phyloP scores from a whole-genome alignment of 1,140 invertebrate species.

The Schlechtendalia chinensis region DNA sequence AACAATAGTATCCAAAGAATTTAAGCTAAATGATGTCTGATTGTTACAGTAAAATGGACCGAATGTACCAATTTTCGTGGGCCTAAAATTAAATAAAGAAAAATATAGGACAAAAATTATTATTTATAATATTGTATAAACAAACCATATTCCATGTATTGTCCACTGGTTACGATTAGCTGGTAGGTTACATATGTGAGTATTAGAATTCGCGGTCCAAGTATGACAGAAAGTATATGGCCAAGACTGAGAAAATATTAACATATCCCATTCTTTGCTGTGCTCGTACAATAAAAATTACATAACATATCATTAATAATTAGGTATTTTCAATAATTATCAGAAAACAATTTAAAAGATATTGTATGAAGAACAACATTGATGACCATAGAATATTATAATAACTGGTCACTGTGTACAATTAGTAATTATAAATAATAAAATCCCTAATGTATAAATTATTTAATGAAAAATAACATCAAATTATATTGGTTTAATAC shows the following conservation, averaged over 20 bases:
- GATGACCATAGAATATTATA: too few relatives aligned
- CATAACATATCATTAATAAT: not conserved
- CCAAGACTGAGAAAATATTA: constrained; percentile 81
- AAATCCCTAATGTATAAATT: too few relatives aligned
- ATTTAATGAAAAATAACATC: too few relatives aligned
- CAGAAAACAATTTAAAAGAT: not conserved
- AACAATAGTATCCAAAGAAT: constrained; percentile 63
- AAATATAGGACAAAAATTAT: not conserved
- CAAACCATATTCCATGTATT: constrained; percentile 74
- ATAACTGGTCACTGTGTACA: too few relatives aligned
- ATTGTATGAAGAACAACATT: not conserved
- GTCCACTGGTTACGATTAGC: constrained; percentile 66
- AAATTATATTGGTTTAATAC: too few relatives aligned
- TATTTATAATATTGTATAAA: constrained; percentile 17
- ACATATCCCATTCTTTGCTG: constrained; percentile 65
- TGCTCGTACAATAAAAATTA: not conserved
- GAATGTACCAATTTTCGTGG: constrained; percentile 65
- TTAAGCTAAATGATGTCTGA: constrained; percentile 65
- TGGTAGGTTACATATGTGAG: constrained; percentile 66
- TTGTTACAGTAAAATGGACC: constrained; percentile 71
- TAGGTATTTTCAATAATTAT: too few relatives aligned
- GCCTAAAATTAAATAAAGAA: constrained; percentile 58
- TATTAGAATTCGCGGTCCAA: constrained; percentile 62
- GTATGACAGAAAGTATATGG: constrained; percentile 71
- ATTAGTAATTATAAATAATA: too few relatives aligned